These are phyloP conservation scores for Rhagoletis zephyria DNA, from an alignment of 1,140 invertebrate species.

Conservation along the genomic window DNA sequence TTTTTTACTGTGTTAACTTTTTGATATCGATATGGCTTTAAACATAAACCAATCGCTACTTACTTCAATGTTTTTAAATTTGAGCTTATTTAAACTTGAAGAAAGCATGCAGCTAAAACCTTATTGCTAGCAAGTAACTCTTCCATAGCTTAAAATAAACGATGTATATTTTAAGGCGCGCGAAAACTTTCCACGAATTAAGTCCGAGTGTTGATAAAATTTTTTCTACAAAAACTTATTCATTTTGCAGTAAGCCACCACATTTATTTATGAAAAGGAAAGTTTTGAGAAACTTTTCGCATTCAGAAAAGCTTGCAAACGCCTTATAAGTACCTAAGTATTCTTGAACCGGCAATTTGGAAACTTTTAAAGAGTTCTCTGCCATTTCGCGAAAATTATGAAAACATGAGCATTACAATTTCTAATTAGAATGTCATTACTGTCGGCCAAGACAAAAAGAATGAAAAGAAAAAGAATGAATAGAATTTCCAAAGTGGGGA, in stretches of 20 bases:
- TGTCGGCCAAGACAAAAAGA: neutral
- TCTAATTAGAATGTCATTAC: neutral
- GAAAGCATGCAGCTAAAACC: too few species aligned
- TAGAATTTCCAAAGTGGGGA: neutral
- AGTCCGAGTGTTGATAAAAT: neutral
- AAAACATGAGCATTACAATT: slow-evolving; percentile 30
- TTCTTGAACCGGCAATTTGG: neutral
- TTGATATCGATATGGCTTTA: too few species aligned
- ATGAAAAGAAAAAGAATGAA: neutral
- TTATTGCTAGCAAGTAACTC: too few species aligned
- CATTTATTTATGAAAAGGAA: neutral
- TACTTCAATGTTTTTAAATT: too few species aligned
- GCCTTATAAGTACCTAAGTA: slow-evolving; percentile 10
- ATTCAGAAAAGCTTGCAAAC: neutral
- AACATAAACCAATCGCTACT: too few species aligned
- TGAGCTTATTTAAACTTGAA: too few species aligned
- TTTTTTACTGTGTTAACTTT: too few species aligned
- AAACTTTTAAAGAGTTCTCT: neutral
- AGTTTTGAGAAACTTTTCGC: neutral
- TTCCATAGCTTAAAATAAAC: neutral
- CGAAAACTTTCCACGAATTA: neutral
- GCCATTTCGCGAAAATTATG: neutral
- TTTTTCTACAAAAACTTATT: neutral
- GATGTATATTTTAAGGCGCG: neutral
- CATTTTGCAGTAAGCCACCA: neutral